Evolutionary conservation across 53 echinoderm and acorn worm genomes (phyloP).

Genomic region (Actinopyga echinites): DNA sequence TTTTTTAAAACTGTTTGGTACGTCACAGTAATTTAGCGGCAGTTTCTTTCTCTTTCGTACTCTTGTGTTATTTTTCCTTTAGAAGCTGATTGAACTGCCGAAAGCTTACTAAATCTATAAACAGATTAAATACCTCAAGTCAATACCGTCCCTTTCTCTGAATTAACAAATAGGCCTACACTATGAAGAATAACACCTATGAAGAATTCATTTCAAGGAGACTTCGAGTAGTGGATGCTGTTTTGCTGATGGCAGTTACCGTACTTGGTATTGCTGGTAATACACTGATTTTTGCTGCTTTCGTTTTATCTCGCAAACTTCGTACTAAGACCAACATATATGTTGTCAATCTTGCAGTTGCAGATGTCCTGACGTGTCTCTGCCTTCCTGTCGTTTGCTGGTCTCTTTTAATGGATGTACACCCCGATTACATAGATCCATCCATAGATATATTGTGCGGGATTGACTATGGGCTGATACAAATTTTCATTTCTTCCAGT

Average conservation of each 20-base stretch:
- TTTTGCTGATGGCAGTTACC: background rate
- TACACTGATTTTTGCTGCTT: background rate
- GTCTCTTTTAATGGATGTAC: background rate
- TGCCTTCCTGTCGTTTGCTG: background rate
- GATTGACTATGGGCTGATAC: background rate
- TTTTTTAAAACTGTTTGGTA: no score
- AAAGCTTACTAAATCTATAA: no score
- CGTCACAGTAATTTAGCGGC: no score
- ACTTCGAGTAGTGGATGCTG: background rate
- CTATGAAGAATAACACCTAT: no score
- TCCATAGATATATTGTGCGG: background rate
- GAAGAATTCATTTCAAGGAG: no score
- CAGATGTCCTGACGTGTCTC: background rate
- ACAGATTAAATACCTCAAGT: no score
- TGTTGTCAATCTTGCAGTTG: background rate
- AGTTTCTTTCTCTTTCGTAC: no score
- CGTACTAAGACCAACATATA: constrained; percentile 16
- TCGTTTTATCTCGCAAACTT: background rate
- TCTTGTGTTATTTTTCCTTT: no score
- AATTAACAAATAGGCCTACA: no score
- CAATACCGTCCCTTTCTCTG: no score
- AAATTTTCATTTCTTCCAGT: constrained; percentile 15
- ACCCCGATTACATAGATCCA: no score
- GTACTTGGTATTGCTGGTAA: background rate
- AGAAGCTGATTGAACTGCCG: no score